Evolutionary conservation across 1,140 invertebrate species (phyloP), one percentile per base, ranked within the genome.

Genomic region (Eriocheir sinensis): DNA sequence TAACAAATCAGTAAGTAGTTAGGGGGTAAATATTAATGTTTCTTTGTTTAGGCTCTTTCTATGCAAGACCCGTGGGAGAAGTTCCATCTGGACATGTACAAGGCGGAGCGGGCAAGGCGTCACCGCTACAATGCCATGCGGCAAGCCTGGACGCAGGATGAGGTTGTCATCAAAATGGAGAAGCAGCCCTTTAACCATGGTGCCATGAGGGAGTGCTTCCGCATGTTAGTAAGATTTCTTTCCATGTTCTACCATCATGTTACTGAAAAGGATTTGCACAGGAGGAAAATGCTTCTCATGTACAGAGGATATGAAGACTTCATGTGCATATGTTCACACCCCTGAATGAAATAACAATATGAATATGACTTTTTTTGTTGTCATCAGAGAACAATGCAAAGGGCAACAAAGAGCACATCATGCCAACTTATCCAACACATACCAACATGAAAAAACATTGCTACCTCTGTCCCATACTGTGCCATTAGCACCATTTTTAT

Each of bases 181-280:
- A 95, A 96, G 38, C 95, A 97, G 96, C 96, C 97, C 34, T 97
- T 97, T 96, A 97, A 97, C 94, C 96, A 97, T 95, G 97, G 97
- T 89, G 97, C 97, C 30, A 97, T 97, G 97, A 96, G 97, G 95
- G 97, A 97, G 95, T 97, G 97, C 95, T 97, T 96, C 96, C 96
- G 97, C 95, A 96, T 97, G 97, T 97, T 96, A 97, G 97, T 97
- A 30, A 27, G 4, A 79, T 88, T 27, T 92, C 30, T 92, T 53
- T n/a, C 94, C 9, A n/a, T 34, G 9, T 34, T 27, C 4, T 9
- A 72, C 27, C 34, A 32, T 94, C n/a, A n/a, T n/a, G n/a, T n/a
- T n/a, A n/a, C n/a, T n/a, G n/a, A n/a, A n/a, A n/a, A n/a, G 32
- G 27, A 6, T 94, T 93, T 91, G 32, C 15, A 93, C 36, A 36